Percentiles rank a stretch among this genome's conserved stretches.
These are phyloP conservation scores for Alca torda DNA, from an alignment of 2,797 vertebrate species.

Conservation along the genomic window DNA sequence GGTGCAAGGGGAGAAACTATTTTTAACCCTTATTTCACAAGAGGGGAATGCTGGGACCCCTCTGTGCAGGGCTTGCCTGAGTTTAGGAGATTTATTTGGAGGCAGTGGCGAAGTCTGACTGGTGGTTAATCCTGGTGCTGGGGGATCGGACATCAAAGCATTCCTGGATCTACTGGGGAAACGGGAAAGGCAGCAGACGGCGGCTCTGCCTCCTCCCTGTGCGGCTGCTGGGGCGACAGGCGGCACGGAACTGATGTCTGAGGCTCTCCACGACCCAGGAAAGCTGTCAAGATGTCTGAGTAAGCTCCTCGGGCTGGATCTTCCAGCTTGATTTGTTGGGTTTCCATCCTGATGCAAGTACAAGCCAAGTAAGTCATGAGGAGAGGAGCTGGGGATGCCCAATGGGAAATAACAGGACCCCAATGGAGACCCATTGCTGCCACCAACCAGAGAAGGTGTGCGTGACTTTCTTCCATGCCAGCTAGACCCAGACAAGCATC, in stretches of 20 bases:
- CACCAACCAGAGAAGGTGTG: not conserved
- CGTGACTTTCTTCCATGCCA: rapidly evolving
- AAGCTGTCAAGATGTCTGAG: not conserved
- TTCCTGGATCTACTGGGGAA: slow-evolving; percentile 31
- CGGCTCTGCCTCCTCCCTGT: not conserved
- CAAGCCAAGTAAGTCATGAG: not conserved
- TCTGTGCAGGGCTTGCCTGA: not conserved
- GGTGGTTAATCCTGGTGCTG: slow-evolving; percentile 13
- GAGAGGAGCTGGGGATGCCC: not conserved
- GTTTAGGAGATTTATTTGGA: slow-evolving; percentile 25
- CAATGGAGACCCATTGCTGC: not conserved
- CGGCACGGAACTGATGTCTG: rapidly evolving
- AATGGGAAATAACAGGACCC: not conserved
- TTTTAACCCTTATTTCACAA: slow-evolving; percentile 4
- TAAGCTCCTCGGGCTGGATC: not conserved
- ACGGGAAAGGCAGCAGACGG: not conserved
- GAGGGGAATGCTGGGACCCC: not conserved
- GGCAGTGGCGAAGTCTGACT: not conserved
- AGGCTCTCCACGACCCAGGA: not conserved
- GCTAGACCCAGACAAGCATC: not conserved
- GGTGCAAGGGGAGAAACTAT: not conserved
- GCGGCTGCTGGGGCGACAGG: rapidly evolving
- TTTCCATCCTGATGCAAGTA: not conserved
- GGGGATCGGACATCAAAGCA: slow-evolving; percentile 25
- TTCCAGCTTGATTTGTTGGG: not conserved